phyloP scores from a whole-genome alignment of 1,140 invertebrate genomes.

The Himalopsyche phryganea region DNA sequence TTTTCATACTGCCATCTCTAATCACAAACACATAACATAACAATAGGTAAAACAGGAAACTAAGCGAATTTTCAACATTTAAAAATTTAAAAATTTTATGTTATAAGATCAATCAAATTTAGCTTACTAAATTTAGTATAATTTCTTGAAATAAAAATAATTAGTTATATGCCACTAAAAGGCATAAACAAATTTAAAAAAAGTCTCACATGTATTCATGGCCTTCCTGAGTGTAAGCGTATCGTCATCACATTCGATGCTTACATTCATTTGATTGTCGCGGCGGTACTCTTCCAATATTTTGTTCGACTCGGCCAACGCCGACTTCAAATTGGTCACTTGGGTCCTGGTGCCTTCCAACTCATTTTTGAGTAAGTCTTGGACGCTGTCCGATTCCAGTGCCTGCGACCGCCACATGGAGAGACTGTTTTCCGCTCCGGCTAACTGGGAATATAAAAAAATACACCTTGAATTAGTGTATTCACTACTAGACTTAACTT shows the following conservation, averaged over 20 bases:
- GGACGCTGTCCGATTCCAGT: constrained; percentile 11
- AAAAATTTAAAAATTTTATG: no score
- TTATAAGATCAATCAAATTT: no score
- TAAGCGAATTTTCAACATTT: no score
- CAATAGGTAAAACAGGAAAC: no score
- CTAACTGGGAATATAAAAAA: constrained; percentile 3
- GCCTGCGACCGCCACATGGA: constrained; percentile 10
- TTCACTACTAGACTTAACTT: not conserved
- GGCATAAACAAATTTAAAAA: no score
- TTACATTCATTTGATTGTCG: constrained; percentile 14
- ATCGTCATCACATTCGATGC: constrained; percentile 31
- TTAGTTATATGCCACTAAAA: no score
- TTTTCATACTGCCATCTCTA: no score
- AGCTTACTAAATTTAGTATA: no score
- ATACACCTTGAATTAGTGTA: not conserved
- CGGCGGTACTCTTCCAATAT: constrained; percentile 19
- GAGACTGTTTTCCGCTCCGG: constrained; percentile 14
- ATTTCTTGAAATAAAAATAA: no score
- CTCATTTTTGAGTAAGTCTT: not conserved
- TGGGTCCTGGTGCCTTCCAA: constrained; percentile 4
- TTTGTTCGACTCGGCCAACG: constrained; percentile 7
- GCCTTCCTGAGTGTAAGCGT: constrained; percentile 9
- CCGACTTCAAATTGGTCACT: constrained; percentile 5
- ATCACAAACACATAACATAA: no score
- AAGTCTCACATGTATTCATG: constrained; percentile 17